Evolutionary conservation across 2,797 vertebrate genomes (phyloP), one percentile per base, ranked within the genome.

Genomic region (Liasis olivaceus): DNA sequence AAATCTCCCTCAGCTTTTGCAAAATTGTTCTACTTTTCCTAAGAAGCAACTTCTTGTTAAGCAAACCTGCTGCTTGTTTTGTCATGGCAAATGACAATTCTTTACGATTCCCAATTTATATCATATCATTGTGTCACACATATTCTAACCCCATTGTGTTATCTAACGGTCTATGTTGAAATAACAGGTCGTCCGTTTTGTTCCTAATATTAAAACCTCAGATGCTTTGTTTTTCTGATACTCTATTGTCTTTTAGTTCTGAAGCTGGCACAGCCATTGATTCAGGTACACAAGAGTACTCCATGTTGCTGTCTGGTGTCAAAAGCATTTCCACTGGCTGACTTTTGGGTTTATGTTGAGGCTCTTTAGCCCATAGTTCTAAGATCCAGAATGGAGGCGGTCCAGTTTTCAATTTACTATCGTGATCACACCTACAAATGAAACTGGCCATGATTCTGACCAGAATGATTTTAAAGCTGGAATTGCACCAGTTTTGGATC

Each of bases 81-180:
- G 92, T 92, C 92, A 93, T 91, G 91, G 92, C 96, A 96, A 95
- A 94, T 54, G 89, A 81, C 17, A 14, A 92, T 93, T 85, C 93
- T 95, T 95, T 90, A 11, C 91, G 0, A 87, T 88, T 85, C 88
- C 5, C 6, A 89, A 60, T 91, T 90, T 93, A 93, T 93, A 94
- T 88, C 69, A 94, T 95, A 93, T 58, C 5, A 92, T 69, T 36
- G 31, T 1, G 59, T 42, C 13, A 59, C 63, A 95, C 85, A 63
- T 36, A 93, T 94, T 95, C 94, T 54, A 28, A 89, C 93, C 3
- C 36, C 8, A 22, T 54, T 60, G n/a, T 60, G 42, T 92, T 94
- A 95, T 93, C 91, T 87, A 0, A 77, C 94, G 94, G 91, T 72
- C 94, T 91, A 36, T 93, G 87, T 91, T 47, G 94, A 91, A 96